Conservation (phyloP, 2,113 vertebrate species). For the Syngnathoides biaculeatus region DNA sequence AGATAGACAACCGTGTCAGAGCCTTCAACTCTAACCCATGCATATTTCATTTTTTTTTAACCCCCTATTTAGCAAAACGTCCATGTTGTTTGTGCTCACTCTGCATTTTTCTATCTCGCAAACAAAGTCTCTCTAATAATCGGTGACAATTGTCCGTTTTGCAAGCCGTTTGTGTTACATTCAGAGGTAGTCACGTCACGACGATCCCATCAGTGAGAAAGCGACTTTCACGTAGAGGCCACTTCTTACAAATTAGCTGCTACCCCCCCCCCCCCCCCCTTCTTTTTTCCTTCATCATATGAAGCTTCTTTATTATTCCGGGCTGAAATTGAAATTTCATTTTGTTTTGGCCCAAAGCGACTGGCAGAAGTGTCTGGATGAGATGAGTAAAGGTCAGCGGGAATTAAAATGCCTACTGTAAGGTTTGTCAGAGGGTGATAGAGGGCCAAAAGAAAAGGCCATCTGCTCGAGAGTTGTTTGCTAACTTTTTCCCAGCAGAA, state of each 20-base stretch:
- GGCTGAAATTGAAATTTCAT: constrained; percentile 62
- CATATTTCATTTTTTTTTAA: constrained; percentile 61
- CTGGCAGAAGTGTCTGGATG: constrained; percentile 47
- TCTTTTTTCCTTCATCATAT: constrained; percentile 20
- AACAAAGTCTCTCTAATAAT: constrained; percentile 63
- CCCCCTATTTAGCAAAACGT: constrained; percentile 52
- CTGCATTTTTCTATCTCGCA: constrained; percentile 54
- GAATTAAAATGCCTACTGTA: constrained; percentile 69
- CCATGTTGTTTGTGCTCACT: constrained; percentile 62
- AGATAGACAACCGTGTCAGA: constrained; percentile 28
- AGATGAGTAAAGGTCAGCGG: constrained; percentile 65
- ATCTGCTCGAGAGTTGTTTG: constrained; percentile 50
- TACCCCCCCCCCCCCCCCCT: neutral
- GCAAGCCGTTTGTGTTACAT: constrained; percentile 10
- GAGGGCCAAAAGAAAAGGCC: constrained; percentile 52
- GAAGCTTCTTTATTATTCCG: constrained; percentile 57
- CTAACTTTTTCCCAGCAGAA: constrained; percentile 34
- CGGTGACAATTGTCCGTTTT: constrained; percentile 24
- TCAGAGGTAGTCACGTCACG: neutral
- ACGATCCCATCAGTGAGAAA: constrained; percentile 7
- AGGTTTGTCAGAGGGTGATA: constrained; percentile 49
- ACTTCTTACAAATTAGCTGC: constrained; percentile 32
- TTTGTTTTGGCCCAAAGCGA: constrained; percentile 67
- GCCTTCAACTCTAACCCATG: constrained; percentile 46
- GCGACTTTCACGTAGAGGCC: constrained; percentile 20